phyloP scores from a whole-genome alignment of 1,140 invertebrate genomes.

The Planococcus citri region DNA sequence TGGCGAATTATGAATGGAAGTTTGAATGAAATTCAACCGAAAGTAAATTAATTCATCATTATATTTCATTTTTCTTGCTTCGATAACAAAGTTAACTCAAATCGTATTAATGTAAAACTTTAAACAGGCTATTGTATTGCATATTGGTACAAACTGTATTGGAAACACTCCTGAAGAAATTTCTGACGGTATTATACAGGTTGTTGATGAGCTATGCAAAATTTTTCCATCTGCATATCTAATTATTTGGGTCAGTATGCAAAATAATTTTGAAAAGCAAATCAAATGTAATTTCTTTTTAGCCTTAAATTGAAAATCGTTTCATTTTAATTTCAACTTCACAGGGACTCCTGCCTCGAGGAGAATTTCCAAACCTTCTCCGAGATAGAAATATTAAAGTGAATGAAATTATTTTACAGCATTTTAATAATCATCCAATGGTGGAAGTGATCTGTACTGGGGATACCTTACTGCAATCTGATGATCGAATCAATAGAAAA shows the following conservation, averaged over 20 bases:
- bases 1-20: constrained; percentile 82
- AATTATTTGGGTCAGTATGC: constrained; percentile 60
- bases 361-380: constrained; percentile 63
- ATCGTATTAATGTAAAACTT: constrained; percentile 32
- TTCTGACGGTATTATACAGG: constrained; percentile 62
- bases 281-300: background rate
- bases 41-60: constrained; percentile 45
- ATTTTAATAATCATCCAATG: constrained; percentile 43
- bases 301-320: background rate
- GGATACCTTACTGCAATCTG: constrained; percentile 57
- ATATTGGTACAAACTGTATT: constrained; percentile 79
- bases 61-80: constrained; percentile 17
- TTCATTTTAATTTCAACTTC: constrained; percentile 30
- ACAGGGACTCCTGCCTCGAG: constrained; percentile 69
- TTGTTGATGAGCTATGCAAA: constrained; percentile 55
- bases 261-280: constrained; percentile 2
- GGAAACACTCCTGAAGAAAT: constrained; percentile 61
- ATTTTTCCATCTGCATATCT: constrained; percentile 66
- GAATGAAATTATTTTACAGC: constrained; percentile 53
- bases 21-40: constrained; percentile 72
- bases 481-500: constrained; percentile 67
- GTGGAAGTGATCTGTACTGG: constrained; percentile 60
- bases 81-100: constrained; percentile 9
- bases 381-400: constrained; percentile 60
- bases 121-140: constrained; percentile 72